Evolutionary conservation across 1,140 invertebrate genomes (phyloP), one percentile per base, ranked within the genome.

Genomic region (Adoxophyes honmai): DNA sequence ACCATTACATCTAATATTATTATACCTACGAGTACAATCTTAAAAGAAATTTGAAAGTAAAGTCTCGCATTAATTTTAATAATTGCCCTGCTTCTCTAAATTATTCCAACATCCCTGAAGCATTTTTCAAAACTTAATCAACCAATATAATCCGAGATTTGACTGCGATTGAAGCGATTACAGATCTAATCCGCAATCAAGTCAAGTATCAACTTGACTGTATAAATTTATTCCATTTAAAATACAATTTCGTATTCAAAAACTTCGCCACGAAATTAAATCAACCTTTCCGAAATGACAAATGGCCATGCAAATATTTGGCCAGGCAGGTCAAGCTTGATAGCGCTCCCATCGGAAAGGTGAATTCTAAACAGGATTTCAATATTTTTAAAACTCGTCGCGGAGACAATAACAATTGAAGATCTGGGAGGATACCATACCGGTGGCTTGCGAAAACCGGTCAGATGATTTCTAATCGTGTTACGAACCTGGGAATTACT

Each of bases 341-440:
- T 57, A 14, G 14, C 15, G 61, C 57, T 76, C 73, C 64, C 73
- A 76, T 76, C 64, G 68, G 73, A 73, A 75, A 66, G 35, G 42
- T 59, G 16, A 34, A 62, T 38, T 13, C 36, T 21, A 70, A 73
- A 75, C 66, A 36, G 60, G 68, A 67, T 68, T 69, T 55, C 16
- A 52, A 67, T 68, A 59, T 54, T 62, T n/a, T 59, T 62, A 48
- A 48, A 48, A 48, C 42, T 62, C 5, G 52, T 34, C 14, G 61
- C 44, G 33, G 34, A 51, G 33, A 55, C 21, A 28, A 28, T 59
- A 70, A 72, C 70, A 75, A 75, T 69, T 71, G 61, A 62, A 66
- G 52, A 66, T 70, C 62, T 68, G 61, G 60, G 68, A 65, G 37
- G 34, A 39, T 18, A 18, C n/a, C n/a, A 36, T 28, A 6, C 21